phyloP scores from a whole-genome alignment of 2,113 vertebrate genomes.

The Eubucco bourcierii region DNA sequence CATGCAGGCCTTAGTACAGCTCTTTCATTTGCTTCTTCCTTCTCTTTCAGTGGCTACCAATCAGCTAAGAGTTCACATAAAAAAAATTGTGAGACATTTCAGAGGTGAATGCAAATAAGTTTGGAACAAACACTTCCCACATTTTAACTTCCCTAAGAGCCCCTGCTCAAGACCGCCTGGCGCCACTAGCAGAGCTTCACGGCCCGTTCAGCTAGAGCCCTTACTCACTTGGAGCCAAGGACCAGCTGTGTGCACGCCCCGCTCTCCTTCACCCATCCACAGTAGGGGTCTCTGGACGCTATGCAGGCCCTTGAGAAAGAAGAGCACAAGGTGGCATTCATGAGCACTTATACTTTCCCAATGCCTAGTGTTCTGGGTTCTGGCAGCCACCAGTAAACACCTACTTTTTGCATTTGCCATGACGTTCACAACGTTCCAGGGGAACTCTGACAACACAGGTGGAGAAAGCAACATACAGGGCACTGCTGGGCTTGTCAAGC shows the following conservation, averaged over 20 bases:
- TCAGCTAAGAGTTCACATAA: conserved; percentile 17
- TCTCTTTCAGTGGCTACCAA: conserved; percentile 37
- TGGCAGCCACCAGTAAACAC: background rate
- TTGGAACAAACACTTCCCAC: background rate
- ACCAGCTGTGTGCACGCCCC: conserved; percentile 84
- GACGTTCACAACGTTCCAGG: conserved; percentile 90
- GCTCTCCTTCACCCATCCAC: conserved; percentile 91
- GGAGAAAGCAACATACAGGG: conserved; percentile 89
- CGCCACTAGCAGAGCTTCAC: background rate
- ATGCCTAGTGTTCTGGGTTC: rapidly evolving
- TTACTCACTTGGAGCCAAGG: conserved; percentile 84
- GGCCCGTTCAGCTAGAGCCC: background rate
- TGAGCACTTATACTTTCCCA: background rate
- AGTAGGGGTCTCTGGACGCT: conserved; percentile 96
- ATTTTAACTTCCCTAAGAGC: background rate
- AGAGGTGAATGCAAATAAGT: conserved; percentile 12
- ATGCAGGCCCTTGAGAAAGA: conserved; percentile 88
- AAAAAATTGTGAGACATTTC: background rate
- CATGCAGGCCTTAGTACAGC: background rate
- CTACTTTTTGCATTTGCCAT: conserved; percentile 93
- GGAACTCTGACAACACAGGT: conserved; percentile 94
- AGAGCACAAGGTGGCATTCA: background rate
- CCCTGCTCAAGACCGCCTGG: background rate
- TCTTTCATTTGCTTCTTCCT: conserved; percentile 50
- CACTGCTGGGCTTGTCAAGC: conserved; percentile 85